These are phyloP conservation scores for Acyrthosiphon pisum DNA, from an alignment of 1,140 invertebrate genomes.

Conservation along the genomic window DNA sequence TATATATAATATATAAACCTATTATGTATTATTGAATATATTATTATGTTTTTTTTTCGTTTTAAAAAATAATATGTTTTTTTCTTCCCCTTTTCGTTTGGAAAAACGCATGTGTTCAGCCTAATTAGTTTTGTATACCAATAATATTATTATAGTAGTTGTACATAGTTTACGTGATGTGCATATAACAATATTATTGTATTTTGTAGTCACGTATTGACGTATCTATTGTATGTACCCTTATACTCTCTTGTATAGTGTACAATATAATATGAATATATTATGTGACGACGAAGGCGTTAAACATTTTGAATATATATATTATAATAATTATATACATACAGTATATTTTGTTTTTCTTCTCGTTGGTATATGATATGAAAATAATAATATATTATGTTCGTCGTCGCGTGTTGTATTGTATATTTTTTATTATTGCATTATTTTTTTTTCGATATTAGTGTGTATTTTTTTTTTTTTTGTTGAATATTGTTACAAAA, in stretches of 20 bases:
- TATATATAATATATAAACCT: conserved; percentile 15
- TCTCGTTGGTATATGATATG: neutral
- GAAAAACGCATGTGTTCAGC: conserved; percentile 44
- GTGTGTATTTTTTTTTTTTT: conserved; percentile 37
- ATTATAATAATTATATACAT: neutral
- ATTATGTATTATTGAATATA: neutral
- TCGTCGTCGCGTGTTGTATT: neutral
- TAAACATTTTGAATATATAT: neutral
- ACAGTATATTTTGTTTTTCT: too few relatives aligned
- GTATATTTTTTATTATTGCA: conserved; percentile 12
- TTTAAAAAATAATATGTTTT: conserved; percentile 3
- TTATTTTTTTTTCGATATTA: neutral
- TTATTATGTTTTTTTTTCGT: neutral
- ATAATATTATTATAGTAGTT: neutral
- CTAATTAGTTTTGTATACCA: conserved; percentile 24
- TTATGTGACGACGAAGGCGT: neutral
- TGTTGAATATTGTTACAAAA: conserved; percentile 54
- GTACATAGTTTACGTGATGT: neutral
- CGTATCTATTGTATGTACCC: neutral
- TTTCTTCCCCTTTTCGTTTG: neutral
- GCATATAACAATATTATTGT: conserved; percentile 16
- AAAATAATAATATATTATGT: neutral
- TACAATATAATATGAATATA: neutral
- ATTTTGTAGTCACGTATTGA: neutral
- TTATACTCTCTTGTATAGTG: neutral